Evolutionary conservation across 2,113 vertebrate genomes (phyloP), one percentile per base, ranked within the genome.

Genomic region (Mirounga angustirostris): DNA sequence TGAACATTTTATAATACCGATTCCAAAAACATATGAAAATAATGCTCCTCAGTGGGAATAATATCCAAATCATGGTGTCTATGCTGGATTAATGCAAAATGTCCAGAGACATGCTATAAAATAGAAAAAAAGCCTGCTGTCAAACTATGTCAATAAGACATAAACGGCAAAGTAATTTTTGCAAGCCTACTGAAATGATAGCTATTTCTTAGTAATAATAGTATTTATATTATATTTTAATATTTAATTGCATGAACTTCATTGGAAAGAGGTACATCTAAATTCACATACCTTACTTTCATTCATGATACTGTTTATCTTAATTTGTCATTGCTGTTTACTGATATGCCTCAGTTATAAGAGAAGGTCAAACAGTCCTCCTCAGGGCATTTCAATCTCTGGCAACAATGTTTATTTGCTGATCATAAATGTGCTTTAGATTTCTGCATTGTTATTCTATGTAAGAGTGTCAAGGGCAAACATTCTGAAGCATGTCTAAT

Each of bases 391-490:
- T 98, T 95, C 84, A 97, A 67, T 98, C 76, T 94, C 95, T 95
- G 95, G 88, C 83, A 97, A 97, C 96, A 96, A 95, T 97, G 97
- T 97, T 95, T 97, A 98, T 97, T 98, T 98, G 93, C 97, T 95
- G 95, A 97, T 96, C 95, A 97, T 97, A 97, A 97, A 95, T 85
- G 90, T 92, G 93, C 92, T 95, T 98, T 89, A 97, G 92, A 97
- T 97, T 97, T 97, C 90, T 85, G 94, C 84, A 96, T 95, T 97
- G 96, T 97, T 98, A 98, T 98, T 98, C 96, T 98, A 96, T 96
- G 88, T 97, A 98, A 97, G 97, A 97, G 97, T 98, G 97, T 97
- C 98, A 98, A 98, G 98, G 98, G 93, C 98, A 98, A 98, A 74
- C 96, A 97, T 97, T 96, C 80, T 97, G 94, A 97, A 97, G 94